phyloP scores from a whole-genome alignment of 2,113 vertebrate genomes.

The Seriola dumerili region DNA sequence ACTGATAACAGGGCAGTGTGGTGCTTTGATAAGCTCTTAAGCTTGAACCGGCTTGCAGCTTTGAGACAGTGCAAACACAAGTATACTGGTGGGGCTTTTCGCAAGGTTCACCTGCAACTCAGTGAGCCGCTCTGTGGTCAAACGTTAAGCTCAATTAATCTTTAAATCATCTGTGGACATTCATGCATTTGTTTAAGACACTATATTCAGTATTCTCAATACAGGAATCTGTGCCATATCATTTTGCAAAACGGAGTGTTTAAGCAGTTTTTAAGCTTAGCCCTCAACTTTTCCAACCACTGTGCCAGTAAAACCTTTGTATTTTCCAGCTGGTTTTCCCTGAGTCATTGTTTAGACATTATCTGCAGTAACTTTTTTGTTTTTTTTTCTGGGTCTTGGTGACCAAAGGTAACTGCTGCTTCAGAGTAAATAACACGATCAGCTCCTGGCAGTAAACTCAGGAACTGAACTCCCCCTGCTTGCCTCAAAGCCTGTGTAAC shows the following conservation, averaged over 20 bases:
- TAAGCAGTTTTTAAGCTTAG: neutral
- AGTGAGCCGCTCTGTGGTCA: constrained; percentile 24
- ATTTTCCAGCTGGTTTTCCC: constrained; percentile 24
- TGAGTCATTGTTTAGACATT: constrained; percentile 51
- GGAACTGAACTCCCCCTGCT: constrained; percentile 61
- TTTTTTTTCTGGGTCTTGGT: neutral
- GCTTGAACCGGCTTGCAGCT: constrained; percentile 20
- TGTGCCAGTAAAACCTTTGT: constrained; percentile 13
- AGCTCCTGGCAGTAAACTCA: constrained; percentile 54
- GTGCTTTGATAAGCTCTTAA: constrained; percentile 63
- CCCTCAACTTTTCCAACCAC: constrained; percentile 39
- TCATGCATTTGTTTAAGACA: neutral
- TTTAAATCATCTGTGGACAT: neutral
- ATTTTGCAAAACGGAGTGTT: neutral
- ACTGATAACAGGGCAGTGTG: constrained; percentile 64
- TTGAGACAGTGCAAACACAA: constrained; percentile 37
- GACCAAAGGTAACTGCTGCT: constrained; percentile 44
- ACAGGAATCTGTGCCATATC: neutral
- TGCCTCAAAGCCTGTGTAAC: constrained; percentile 54
- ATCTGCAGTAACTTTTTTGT: neutral
- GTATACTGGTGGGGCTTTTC: constrained; percentile 27
- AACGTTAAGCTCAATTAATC: constrained; percentile 39
- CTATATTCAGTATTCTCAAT: neutral
- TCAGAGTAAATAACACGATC: constrained; percentile 44
- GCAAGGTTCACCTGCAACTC: constrained; percentile 36